Evolutionary conservation across 2,797 vertebrate genomes (phyloP).

Genomic region (Silurus lanzhouensis): DNA sequence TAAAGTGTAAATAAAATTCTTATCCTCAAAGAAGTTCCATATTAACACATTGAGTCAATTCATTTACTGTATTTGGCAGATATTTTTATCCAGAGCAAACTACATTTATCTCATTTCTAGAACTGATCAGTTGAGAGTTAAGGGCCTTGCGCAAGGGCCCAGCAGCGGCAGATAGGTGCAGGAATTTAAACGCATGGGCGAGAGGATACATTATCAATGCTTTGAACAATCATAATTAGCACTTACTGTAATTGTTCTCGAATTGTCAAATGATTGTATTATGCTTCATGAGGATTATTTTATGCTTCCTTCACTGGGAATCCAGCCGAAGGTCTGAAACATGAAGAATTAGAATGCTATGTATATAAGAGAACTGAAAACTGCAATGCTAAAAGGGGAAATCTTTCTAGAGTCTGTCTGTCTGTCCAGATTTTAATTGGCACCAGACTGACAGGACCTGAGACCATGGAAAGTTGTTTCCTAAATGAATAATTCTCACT

Average conservation of each 20-base stretch:
- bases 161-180: too few species aligned
- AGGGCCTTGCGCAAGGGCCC: too few species aligned
- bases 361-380: background rate
- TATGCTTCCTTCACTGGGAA: background rate
- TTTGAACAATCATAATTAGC: background rate
- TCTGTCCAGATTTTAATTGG: background rate
- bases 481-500: conserved; percentile 62
- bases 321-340: background rate
- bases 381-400: background rate
- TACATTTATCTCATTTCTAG: too few species aligned
- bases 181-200: too few species aligned
- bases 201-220: background rate
- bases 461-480: conserved; percentile 46
- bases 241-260: background rate
- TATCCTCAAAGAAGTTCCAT: background rate
- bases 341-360: background rate
- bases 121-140: too few species aligned
- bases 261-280: background rate
- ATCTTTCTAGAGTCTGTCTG: too few species aligned
- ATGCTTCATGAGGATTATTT: background rate
- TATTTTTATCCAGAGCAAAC: too few species aligned
- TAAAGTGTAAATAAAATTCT: background rate
- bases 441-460: background rate
- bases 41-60: background rate
- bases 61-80: too few species aligned